Evolutionary conservation across 2,113 vertebrate genomes (phyloP).

Genomic region (Ciconia boyciana): DNA sequence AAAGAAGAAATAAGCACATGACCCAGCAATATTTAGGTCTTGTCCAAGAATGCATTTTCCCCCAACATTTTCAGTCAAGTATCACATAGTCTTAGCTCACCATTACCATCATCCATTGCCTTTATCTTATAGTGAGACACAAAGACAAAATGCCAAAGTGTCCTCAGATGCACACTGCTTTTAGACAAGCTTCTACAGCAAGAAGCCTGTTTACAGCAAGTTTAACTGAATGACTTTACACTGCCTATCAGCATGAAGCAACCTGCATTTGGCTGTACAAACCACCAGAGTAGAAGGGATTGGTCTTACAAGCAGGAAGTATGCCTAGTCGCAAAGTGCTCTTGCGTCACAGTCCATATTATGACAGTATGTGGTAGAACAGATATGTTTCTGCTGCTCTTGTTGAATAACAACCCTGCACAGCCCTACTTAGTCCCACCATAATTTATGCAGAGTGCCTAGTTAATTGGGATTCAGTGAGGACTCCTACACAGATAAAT

Average conservation of each 20-base stretch:
- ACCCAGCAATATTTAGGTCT: not conserved
- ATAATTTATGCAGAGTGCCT: not conserved
- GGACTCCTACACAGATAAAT: not conserved
- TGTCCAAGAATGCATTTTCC: not conserved
- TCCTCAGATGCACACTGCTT: not conserved
- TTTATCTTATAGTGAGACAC: not conserved
- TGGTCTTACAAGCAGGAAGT: not conserved
- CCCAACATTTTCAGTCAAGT: not conserved
- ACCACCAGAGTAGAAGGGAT: not conserved
- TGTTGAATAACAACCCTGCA: not conserved
- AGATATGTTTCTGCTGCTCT: not conserved
- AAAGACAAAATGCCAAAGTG: not conserved
- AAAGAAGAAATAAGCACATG: not conserved
- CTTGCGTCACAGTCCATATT: not conserved
- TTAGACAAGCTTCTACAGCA: not conserved
- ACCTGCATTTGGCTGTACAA: not conserved
- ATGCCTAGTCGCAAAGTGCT: not conserved
- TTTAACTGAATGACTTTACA: not conserved
- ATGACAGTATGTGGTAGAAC: fast-evolving
- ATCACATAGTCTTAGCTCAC: not conserved
- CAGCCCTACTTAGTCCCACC: not conserved
- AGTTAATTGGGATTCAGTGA: not conserved
- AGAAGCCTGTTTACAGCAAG: not conserved
- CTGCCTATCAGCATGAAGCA: not conserved
- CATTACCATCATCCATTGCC: not conserved